Conservation (phyloP, 2,113 vertebrate species). For the Todiramphus chloris region DNA sequence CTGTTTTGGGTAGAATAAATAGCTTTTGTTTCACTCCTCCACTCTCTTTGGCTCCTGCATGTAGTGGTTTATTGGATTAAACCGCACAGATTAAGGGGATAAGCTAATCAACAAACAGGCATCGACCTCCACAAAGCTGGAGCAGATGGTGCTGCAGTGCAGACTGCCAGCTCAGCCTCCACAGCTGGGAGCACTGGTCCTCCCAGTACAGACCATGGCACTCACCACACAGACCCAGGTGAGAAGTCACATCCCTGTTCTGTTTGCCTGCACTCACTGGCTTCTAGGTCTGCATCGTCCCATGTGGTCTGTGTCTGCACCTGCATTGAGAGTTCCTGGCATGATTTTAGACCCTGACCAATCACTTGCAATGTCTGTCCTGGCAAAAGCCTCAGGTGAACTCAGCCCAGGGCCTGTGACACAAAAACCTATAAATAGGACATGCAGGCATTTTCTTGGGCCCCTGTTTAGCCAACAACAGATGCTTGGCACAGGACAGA, state of each 20-base stretch:
- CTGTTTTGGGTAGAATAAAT: not conserved
- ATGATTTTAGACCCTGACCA: not conserved
- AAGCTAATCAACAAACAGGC: not conserved
- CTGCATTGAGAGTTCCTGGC: not conserved
- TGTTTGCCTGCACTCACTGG: accelerated
- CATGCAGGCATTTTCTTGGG: not conserved
- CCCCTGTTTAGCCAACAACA: not conserved
- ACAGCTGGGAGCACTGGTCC: not conserved
- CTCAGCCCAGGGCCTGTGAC: not conserved
- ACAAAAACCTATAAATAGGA: not conserved
- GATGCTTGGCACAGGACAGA: not conserved
- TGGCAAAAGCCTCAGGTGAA: not conserved
- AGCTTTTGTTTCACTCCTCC: not conserved
- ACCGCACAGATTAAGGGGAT: not conserved
- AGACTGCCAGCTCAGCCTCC: not conserved
- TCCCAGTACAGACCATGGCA: accelerated
- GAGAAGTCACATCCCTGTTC: not conserved
- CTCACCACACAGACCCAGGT: accelerated
- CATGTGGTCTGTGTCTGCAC: not conserved
- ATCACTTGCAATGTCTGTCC: not conserved
- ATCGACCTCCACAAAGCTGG: not conserved
- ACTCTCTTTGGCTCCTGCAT: not conserved
- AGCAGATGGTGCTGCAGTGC: not conserved
- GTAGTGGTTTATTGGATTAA: constrained; percentile 20
- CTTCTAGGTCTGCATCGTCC: not conserved